Percentiles rank a stretch among this genome's conserved stretches.
phyloP scores from a whole-genome alignment of 1,140 invertebrate species.

The Ceratina calcarata region DNA sequence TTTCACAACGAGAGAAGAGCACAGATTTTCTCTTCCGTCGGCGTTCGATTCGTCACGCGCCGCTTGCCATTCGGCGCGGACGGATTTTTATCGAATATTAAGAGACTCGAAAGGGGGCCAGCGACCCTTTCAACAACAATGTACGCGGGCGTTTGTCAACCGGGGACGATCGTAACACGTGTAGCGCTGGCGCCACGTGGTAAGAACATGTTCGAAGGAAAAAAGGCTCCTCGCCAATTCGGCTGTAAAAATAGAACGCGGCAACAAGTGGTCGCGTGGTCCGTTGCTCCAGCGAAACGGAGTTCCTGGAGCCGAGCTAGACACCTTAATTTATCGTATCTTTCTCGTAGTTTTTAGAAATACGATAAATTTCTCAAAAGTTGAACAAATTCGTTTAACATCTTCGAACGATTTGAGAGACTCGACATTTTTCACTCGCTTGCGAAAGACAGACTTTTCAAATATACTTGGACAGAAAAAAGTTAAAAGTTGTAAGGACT shows the following conservation, averaged over 20 bases:
- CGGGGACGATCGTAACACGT: slow-evolving; percentile 55
- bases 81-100: neutral
- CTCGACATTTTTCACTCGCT: too few species aligned
- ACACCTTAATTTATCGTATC: too few species aligned
- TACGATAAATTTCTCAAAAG: too few species aligned
- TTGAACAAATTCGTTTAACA: too few species aligned
- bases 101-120: neutral
- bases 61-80: slow-evolving; percentile 1
- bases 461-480: too few species aligned
- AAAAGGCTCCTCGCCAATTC: slow-evolving; percentile 42
- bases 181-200: slow-evolving; percentile 60
- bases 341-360: too few species aligned
- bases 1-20: slow-evolving; percentile 12
- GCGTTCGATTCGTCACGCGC: slow-evolving; percentile 9
- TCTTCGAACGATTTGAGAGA: too few species aligned
- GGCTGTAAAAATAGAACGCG: slow-evolving; percentile 54
- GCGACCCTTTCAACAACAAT: too few species aligned
- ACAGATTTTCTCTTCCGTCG: too few species aligned
- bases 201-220: slow-evolving; percentile 39
- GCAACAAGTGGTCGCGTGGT: slow-evolving; percentile 57
- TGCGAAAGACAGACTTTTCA: too few species aligned
- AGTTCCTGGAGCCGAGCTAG: neutral
- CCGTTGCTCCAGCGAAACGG: neutral
- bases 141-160: slow-evolving; percentile 29
- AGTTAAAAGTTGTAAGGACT: too few species aligned